Percentiles rank a stretch among this genome's conserved stretches.
Conservation (phyloP, 2,888 invertebrate species). For the Criorhina ranunculi region DNA sequence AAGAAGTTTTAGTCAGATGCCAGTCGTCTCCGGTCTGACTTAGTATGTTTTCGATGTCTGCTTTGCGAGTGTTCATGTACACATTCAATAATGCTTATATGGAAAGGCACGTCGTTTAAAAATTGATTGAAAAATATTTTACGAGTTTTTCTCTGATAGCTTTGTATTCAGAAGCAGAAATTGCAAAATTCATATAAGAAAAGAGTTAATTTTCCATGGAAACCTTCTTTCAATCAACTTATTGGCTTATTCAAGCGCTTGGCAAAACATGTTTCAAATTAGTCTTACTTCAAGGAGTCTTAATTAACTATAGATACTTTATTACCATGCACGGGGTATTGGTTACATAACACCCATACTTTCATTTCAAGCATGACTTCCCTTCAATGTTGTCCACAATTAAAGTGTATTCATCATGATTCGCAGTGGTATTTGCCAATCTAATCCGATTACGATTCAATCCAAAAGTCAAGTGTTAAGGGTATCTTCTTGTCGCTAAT, state of each 20-base stretch:
- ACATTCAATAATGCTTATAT: no score
- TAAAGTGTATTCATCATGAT: constrained; percentile 4
- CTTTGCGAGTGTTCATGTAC: no score
- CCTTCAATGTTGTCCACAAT: neutral
- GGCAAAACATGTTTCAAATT: neutral
- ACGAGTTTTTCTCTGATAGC: no score
- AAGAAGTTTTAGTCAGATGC: no score
- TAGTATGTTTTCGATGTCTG: no score
- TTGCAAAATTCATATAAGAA: neutral
- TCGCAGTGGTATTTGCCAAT: neutral
- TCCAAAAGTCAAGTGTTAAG: neutral
- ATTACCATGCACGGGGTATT: neutral
- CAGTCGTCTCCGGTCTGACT: no score
- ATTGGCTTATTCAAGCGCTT: neutral
- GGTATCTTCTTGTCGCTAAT: neutral
- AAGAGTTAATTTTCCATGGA: neutral
- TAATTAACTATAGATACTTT: neutral
- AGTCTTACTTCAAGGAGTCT: neutral
- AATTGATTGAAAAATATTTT: no score
- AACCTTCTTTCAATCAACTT: neutral
- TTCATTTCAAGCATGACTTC: neutral
- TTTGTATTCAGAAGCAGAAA: neutral
- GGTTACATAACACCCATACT: neutral
- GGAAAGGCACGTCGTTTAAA: no score
- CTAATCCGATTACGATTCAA: constrained; percentile 3